Evolutionary conservation across 2,113 vertebrate genomes (phyloP), one percentile per base, ranked within the genome.

Genomic region (Cepphus grylle): DNA sequence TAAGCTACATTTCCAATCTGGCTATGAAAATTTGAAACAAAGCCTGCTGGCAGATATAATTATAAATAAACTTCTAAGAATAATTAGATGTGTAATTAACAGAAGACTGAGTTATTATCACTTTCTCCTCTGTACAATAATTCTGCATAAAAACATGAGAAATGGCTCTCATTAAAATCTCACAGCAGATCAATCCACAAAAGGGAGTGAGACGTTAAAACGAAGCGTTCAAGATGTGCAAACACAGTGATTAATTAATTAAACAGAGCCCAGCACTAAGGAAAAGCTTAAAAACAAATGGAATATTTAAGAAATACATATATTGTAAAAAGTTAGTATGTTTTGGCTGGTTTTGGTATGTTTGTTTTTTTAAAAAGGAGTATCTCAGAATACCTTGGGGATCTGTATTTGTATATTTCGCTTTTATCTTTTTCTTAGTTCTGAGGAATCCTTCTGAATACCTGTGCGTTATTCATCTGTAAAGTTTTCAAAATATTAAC

Each of bases 11-110:
- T 93, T 91, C 72, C 90, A 84, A 53, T 96, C 88, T 97, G 94
- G 92, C 91, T 94, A 53, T 92, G 78, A 90, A 91, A 97, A 84
- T 65, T 81, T 81, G 63, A 96, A 97, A 83, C 62, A 56, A 94
- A 95, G 82, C 86, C 74, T 80, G 59, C 66, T 88, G 63, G 82
- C 79, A 96, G 67, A 58, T 55, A 72, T 65, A 91, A 93, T 96
- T 97, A 96, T 87, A 80, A 93, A 92, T 92, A 97, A 97, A 96
- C 70, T 95, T 90, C 59, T 92, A 94, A 93, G 80, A 98, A 97
- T 95, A 86, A 94, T 96, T 93, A 96, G 90, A 94, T 97, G 79
- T 96, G 86, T 95, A 97, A 97, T 97, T 97, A 97, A 97, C 63
- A 96, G 84, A 91, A 83, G 90, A 86, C 66, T 83, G 78, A 92